phyloP scores from a whole-genome alignment of 2,113 vertebrate genomes.

The Actenoides lindsayi region DNA sequence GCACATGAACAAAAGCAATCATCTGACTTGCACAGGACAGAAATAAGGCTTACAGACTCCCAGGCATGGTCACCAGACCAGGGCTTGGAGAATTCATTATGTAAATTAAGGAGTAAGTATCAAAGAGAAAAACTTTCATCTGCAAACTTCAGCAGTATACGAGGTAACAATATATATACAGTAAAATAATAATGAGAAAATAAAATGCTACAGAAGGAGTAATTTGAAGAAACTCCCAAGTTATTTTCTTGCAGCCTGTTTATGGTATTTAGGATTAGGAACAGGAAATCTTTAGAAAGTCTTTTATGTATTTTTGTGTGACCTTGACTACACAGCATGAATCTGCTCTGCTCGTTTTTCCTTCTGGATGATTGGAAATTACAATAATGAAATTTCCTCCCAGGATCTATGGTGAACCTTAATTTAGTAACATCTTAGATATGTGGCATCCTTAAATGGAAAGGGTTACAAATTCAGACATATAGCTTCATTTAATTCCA shows the following conservation, averaged over 20 bases:
- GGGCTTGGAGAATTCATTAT: neutral
- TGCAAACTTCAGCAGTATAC: neutral
- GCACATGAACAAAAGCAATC: neutral
- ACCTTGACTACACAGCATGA: slow-evolving; percentile 5
- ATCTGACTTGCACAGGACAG: neutral
- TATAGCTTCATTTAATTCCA: neutral
- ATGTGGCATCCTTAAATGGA: neutral
- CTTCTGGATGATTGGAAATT: neutral
- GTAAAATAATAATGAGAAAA: neutral
- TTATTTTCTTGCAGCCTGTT: neutral
- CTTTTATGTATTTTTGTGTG: neutral
- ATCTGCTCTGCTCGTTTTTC: neutral
- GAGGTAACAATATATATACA: neutral
- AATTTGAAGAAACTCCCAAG: neutral
- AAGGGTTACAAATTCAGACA: neutral
- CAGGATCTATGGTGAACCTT: neutral
- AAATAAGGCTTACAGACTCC: neutral
- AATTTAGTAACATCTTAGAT: slow-evolving; percentile 24
- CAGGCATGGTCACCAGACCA: neutral
- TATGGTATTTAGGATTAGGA: neutral
- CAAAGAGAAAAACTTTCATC: neutral
- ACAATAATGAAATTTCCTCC: slow-evolving; percentile 50
- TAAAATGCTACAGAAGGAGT: neutral
- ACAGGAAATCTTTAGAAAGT: neutral
- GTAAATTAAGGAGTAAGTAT: neutral